phyloP scores from a whole-genome alignment of 2,888 invertebrate species.

The Taphrorychus bicolor region DNA sequence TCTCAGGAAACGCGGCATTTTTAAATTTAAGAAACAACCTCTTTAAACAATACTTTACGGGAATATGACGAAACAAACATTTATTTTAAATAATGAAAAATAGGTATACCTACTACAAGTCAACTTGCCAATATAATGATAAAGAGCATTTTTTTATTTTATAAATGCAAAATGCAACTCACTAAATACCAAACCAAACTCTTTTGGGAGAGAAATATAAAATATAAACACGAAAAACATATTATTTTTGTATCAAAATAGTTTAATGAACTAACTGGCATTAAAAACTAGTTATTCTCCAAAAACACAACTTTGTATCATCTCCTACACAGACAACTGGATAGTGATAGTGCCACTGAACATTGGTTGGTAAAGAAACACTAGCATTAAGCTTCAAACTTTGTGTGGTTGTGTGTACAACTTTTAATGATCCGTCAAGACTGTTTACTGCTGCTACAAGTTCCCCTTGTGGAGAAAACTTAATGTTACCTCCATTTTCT shows the following conservation, averaged over 20 bases:
- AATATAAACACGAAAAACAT: neutral
- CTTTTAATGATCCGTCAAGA: conserved; percentile 71
- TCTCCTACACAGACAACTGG: conserved; percentile 68
- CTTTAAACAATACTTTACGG: too few relatives aligned
- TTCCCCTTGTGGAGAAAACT: conserved; percentile 70
- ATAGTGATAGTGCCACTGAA: conserved; percentile 70
- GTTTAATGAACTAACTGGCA: conserved; percentile 5
- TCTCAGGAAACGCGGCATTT: too few relatives aligned
- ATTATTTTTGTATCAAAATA: neutral
- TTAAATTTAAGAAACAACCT: too few relatives aligned
- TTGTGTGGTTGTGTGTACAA: conserved; percentile 67
- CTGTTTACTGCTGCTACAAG: conserved; percentile 72
- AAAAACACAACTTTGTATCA: conserved; percentile 68
- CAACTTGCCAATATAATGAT: too few relatives aligned
- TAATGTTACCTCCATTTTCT: conserved; percentile 68
- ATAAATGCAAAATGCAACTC: too few relatives aligned
- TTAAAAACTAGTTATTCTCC: conserved; percentile 58
- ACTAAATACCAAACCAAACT: too few relatives aligned
- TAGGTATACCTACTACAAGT: too few relatives aligned
- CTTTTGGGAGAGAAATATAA: too few relatives aligned
- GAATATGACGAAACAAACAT: too few relatives aligned
- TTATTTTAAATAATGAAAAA: too few relatives aligned
- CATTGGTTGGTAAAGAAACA: conserved; percentile 65
- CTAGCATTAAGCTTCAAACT: conserved; percentile 64
- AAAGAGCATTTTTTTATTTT: too few relatives aligned